A percentile compares a stretch with the other conserved stretches of the same genome.
Evolutionary conservation across 1,140 invertebrate species (phyloP).

Genomic region (Cotesia chilonis): DNA sequence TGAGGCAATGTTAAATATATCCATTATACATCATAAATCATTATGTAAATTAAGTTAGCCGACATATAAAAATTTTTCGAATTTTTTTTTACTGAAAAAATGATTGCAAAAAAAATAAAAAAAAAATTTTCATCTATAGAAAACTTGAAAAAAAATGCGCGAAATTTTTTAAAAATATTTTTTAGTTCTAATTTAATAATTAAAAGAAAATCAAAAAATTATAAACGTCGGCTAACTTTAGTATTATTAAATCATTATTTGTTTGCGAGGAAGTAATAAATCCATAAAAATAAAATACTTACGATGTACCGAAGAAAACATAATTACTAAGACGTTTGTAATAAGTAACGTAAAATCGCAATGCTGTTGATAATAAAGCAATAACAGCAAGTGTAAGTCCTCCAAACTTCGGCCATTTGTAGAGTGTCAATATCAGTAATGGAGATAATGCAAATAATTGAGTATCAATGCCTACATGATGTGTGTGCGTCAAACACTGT

Average conservation of each 20-base stretch:
- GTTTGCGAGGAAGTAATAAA: slow-evolving; percentile 1
- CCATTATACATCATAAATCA: not conserved
- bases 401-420: slow-evolving; percentile 72
- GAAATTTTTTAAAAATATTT: no score
- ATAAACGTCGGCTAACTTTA: no score
- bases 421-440: slow-evolving; percentile 73
- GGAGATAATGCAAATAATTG: slow-evolving; percentile 81
- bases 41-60: not conserved
- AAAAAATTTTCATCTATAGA: no score
- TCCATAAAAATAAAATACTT: slow-evolving; percentile 60
- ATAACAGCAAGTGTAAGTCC: slow-evolving; percentile 62
- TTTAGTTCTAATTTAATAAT: no score
- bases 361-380: slow-evolving; percentile 70
- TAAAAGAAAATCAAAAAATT: no score
- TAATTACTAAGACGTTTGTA: slow-evolving; percentile 74
- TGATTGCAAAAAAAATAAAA: no score
- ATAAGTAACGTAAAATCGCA: slow-evolving; percentile 74
- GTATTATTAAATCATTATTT: not conserved
- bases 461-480: slow-evolving; percentile 84
- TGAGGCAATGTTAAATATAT: slow-evolving; percentile 51
- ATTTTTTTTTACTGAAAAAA: no score
- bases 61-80: no score
- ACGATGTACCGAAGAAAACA: slow-evolving; percentile 79
- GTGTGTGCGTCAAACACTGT: slow-evolving; percentile 76
- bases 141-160: no score